phyloP scores from a whole-genome alignment of 1,140 invertebrate genomes.

The Oncopodura yosiiana region DNA sequence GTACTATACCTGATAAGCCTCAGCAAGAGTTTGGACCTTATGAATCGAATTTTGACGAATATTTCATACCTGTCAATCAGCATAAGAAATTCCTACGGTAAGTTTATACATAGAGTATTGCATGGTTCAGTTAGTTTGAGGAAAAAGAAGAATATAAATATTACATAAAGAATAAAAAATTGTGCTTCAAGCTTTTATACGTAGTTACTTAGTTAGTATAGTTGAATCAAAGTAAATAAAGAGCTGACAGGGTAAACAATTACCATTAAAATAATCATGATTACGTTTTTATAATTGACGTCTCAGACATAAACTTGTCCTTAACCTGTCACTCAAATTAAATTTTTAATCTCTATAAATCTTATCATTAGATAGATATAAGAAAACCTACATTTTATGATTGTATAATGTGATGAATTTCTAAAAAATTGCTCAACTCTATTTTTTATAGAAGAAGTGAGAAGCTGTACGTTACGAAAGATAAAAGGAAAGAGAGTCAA shows the following conservation, averaged over 20 bases:
- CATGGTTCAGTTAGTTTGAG: no score
- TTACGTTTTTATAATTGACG: background rate
- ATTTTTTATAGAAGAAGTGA: conserved; percentile 51
- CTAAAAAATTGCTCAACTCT: no score
- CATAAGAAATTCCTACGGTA: conserved; percentile 74
- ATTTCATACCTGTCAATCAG: conserved; percentile 72
- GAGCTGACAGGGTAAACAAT: no score
- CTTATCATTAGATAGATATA: background rate
- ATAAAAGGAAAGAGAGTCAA: conserved; percentile 51
- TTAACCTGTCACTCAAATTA: no score
- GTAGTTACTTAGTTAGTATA: no score
- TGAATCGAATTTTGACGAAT: conserved; percentile 61
- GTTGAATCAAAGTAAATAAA: no score
- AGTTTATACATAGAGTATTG: no score
- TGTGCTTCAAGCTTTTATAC: no score
- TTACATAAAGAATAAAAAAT: no score
- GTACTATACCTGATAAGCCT: conserved; percentile 48
- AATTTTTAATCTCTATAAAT: no score
- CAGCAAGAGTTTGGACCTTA: conserved; percentile 50
- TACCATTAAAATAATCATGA: no score
- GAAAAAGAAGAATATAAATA: no score
- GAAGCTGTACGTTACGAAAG: conserved; percentile 68
- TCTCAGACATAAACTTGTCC: background rate
- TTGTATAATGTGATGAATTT: background rate
- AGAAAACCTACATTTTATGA: background rate